phyloP scores from a whole-genome alignment of 2,888 invertebrate species.

The Pollenia angustigena region DNA sequence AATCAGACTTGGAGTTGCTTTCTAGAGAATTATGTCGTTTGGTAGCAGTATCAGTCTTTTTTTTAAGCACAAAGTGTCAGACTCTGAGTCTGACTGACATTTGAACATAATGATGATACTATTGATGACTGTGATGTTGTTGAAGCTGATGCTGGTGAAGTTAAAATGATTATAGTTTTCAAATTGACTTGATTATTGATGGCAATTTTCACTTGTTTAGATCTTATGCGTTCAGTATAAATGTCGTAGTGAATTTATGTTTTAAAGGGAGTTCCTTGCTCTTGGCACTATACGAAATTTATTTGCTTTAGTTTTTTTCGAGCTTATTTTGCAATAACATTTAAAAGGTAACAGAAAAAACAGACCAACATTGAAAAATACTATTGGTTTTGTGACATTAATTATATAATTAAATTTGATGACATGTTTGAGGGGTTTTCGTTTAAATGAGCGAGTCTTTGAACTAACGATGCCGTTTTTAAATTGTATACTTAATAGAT shows the following conservation, averaged over 20 bases:
- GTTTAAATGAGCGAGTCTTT: not conserved
- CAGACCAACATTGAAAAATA: slow-evolving; percentile 41
- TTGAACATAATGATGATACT: slow-evolving; percentile 11
- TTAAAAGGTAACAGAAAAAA: slow-evolving; percentile 29
- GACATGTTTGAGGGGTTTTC: slow-evolving; percentile 40
- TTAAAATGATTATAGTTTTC: slow-evolving; percentile 57
- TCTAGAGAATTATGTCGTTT: slow-evolving; percentile 25
- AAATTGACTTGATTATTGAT: slow-evolving; percentile 65
- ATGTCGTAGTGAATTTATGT: slow-evolving; percentile 48
- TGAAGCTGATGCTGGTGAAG: slow-evolving; percentile 29
- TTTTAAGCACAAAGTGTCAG: slow-evolving; percentile 36
- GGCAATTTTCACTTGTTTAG: slow-evolving; percentile 67
- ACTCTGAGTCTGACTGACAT: slow-evolving; percentile 55
- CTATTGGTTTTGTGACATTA: slow-evolving; percentile 53
- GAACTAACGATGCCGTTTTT: no score
- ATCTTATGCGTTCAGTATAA: slow-evolving; percentile 57
- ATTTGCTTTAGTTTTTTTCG: slow-evolving; percentile 26
- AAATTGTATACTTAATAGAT: no score
- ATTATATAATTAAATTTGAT: slow-evolving; percentile 63
- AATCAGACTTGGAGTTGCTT: slow-evolving; percentile 19
- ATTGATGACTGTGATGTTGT: slow-evolving; percentile 36
- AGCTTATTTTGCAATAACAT: slow-evolving; percentile 13
- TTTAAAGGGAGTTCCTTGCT: slow-evolving; percentile 26
- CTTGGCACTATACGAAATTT: slow-evolving; percentile 26
- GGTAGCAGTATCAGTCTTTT: not conserved